These are phyloP conservation scores for Montifringilla adamsi DNA, from an alignment of 2,113 vertebrate genomes.

Conservation along the genomic window DNA sequence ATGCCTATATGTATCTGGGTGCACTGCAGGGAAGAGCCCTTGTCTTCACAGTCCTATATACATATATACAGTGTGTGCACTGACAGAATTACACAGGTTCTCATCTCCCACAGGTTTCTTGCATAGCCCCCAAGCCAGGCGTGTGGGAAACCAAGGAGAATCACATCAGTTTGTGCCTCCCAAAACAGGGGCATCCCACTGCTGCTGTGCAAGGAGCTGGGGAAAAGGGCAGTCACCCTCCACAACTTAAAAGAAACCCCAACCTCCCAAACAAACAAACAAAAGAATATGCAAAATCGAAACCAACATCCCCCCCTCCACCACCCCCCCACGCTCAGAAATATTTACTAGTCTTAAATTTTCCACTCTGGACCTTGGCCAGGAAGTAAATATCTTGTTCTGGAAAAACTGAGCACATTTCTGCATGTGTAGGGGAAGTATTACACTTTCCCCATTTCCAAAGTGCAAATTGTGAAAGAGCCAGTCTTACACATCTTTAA, in stretches of 20 bases:
- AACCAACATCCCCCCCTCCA: rapidly evolving
- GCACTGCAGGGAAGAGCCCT: background rate
- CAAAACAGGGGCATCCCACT: rapidly evolving
- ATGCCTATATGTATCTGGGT: rapidly evolving
- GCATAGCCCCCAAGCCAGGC: no score
- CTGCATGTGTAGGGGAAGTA: background rate
- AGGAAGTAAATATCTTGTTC: background rate
- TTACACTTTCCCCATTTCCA: background rate
- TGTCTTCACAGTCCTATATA: background rate
- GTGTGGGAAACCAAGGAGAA: background rate
- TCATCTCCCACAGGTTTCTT: background rate
- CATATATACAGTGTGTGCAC: rapidly evolving
- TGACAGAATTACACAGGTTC: background rate
- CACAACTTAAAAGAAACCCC: background rate
- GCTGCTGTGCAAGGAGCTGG: background rate
- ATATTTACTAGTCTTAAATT: background rate
- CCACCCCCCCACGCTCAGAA: background rate
- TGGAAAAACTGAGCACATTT: background rate
- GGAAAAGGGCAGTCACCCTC: background rate
- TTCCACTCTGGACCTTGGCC: background rate
- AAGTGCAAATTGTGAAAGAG: background rate
- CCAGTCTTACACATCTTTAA: background rate
- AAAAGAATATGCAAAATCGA: background rate
- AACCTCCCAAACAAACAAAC: background rate
- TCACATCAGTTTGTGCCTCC: background rate